These are phyloP conservation scores for Chrysaora quinquecirrha DNA, from an alignment of 30 jellyfish, hydroid and myxozoan genomes.

Conservation along the genomic window DNA sequence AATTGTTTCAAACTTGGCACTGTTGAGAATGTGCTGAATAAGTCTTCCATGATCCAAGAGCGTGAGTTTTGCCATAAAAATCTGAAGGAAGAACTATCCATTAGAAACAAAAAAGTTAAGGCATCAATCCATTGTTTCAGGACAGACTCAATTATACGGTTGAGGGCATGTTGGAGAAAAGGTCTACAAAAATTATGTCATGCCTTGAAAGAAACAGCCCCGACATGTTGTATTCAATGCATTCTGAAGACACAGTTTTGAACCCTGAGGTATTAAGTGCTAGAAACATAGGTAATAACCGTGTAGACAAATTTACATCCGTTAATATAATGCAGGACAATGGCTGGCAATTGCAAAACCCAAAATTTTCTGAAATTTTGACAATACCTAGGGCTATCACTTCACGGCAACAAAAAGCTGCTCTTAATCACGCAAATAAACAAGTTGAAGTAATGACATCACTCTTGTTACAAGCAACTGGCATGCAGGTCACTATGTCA, in stretches of 20 bases:
- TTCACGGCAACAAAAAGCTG: too few species aligned
- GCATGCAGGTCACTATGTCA: too few species aligned
- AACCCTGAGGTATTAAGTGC: conserved; percentile 23
- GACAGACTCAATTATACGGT: background rate
- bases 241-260: background rate
- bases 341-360: conserved; percentile 39
- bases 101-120: background rate
- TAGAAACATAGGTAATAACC: conserved; percentile 7
- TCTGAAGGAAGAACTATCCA: background rate
- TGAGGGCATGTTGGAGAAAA: background rate
- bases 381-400: too few species aligned
- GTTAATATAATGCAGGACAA: conserved; percentile 23
- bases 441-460: conserved; percentile 40
- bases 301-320: conserved; percentile 25
- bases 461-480: too few species aligned
- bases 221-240: background rate
- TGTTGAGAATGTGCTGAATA: conserved; percentile 32
- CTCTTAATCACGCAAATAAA: background rate
- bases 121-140: background rate
- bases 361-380: too few species aligned
- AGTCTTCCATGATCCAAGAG: conserved; percentile 31
- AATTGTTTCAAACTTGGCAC: too few species aligned
- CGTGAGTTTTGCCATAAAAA: background rate
- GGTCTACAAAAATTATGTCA: background rate
- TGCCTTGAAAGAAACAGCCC: background rate